Evolutionary conservation across 2,888 invertebrate genomes (phyloP), one percentile per base, ranked within the genome.

Genomic region (Congeria kusceri): DNA sequence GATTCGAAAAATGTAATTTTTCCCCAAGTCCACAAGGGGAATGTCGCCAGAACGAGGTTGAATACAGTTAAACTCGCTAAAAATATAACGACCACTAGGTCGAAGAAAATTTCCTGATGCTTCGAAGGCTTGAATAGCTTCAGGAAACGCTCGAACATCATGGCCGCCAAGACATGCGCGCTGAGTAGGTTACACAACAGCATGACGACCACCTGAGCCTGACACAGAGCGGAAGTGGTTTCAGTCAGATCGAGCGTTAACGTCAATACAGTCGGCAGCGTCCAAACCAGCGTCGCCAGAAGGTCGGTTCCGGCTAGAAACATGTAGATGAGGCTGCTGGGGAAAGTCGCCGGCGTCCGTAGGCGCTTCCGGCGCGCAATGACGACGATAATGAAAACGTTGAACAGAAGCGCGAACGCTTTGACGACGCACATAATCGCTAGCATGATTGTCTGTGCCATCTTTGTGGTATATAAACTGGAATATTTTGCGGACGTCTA

Each of bases 11-110:
- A 90, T 9, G 63, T 57, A 5, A 80, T 49, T 28, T 75, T 62
- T 32, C 88, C 87, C 88, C 88, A 90, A 18, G 87, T 88, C 72
- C 86, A 83, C 11, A 86, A 25, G 3, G 89, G 86, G 64, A 88
- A 87, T 3, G 87, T 49, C 9, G 89, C 85, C 27, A 88, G 78
- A 7, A 85, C 75, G 9, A 69, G 76, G 59, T 87, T 87, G 56
- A 90, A 85, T 1, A 88, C 20, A 80, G 86, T 87, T 9, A 90
- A 4, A 0, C 80, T 73, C 5, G 61, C 56, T 7, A 90, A 57
- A 32, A 88, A 63, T 27, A 90, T 58, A 0, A 85, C 46, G 4
- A 84, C 77, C 18, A 87, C 85, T 0, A 78, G 68, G 32, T 85
- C 81, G 23, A 85, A 82, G 49, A 88, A 86, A 1, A 88, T 82